Evolutionary conservation across 2,797 vertebrate genomes (phyloP), one percentile per base, ranked within the genome.

Genomic region (Etheostoma nigrum): DNA sequence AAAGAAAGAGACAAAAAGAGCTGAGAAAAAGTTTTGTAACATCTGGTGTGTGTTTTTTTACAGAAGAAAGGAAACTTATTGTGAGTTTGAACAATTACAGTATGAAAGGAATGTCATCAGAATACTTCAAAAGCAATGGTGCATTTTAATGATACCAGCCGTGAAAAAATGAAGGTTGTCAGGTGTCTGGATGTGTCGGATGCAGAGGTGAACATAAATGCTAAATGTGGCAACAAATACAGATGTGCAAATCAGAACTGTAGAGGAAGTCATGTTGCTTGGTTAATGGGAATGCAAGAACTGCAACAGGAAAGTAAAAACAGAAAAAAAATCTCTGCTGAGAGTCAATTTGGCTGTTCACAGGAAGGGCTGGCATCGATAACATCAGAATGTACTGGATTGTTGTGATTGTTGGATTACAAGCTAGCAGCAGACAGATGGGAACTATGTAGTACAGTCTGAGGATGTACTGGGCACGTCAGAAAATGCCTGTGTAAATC

Each of bases 371-470:
- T 1, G 2, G 14, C 13, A 18, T 0, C 62, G 51, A 65, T 4
- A 14, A 2, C 64, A 76, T 55, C 53, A 19, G 19, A 25, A 15
- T 61, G 25, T 23, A 2, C 49, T 33, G 18, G 27, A 33, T 23
- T 42, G 7, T 52, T 47, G 4, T 16, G 5, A 30, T 23, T 27
- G 62, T 52, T 69, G 44, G 36, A 67, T 16, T 44, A 27, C 13
- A 62, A 19, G 7, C 11, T 47, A 23, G 25, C 19, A 40, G n/a
- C 21, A 23, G 30, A 21, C 12, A 45, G 48, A 57, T 1, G 60
- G 64, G 68, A 76, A 78, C 57, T 36, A 36, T 15, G 21, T 25
- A 21, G n/a, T 44, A 63, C 44, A 63, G 36, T 40, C 47, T 68
- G 23, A 64, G 47, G 55, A 61, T 59, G 27, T 48, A n/a, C n/a